Conservation (phyloP, 1,140 invertebrate genomes). For the Harpegnathos saltator region DNA sequence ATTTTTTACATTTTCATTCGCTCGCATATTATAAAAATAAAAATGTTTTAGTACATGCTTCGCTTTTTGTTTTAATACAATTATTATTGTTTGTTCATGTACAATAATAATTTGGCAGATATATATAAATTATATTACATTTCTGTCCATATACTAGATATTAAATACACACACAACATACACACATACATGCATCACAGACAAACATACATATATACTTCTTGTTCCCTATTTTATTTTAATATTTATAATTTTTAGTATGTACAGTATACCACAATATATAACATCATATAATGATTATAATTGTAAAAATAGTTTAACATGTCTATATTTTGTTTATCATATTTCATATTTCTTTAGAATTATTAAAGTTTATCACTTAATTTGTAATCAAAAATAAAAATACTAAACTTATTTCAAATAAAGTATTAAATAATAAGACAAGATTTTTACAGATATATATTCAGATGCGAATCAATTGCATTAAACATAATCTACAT, state of each 20-base stretch:
- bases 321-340: not conserved
- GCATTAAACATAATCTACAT: not conserved
- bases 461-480: not conserved
- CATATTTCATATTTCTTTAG: not conserved
- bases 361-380: not conserved
- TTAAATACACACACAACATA: not conserved
- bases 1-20: not conserved
- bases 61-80: not conserved
- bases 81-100: not conserved
- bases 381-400: not conserved
- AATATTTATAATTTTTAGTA: slow-evolving; percentile 18
- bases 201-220: too few species aligned
- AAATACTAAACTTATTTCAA: not conserved
- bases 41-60: slow-evolving; percentile 8
- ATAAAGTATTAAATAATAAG: slow-evolving; percentile 13
- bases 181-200: too few species aligned
- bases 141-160: not conserved
- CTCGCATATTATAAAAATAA: not conserved
- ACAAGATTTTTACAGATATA: not conserved
- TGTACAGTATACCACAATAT: not conserved
- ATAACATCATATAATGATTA: too few species aligned
- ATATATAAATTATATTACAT: not conserved
- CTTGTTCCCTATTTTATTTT: not conserved
- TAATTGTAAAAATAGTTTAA: too few species aligned
- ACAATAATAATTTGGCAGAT: slow-evolving; percentile 2